Conservation (phyloP, 2,113 vertebrate species). For the Grus americana region DNA sequence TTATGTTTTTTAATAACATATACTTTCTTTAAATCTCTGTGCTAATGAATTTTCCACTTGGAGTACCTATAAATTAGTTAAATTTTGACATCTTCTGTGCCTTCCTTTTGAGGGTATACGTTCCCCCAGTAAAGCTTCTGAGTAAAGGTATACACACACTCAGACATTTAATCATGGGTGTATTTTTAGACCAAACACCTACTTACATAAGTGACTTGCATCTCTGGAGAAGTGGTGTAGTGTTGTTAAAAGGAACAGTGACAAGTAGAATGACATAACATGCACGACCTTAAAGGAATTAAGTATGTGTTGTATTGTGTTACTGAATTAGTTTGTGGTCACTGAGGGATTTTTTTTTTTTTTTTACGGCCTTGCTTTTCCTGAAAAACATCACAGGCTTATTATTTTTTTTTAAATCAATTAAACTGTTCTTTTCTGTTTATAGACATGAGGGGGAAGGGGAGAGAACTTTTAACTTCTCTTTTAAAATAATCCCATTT, state of each 20-base stretch:
- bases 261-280: not conserved
- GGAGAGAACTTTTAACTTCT: not conserved
- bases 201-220: not conserved
- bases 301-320: not conserved
- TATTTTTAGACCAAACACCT: constrained; percentile 16
- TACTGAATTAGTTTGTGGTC: not conserved
- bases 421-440: not conserved
- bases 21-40: not conserved
- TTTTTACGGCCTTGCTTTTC: not conserved
- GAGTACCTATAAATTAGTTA: not conserved
- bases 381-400: not conserved
- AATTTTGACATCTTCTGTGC: not conserved
- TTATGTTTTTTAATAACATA: not conserved
- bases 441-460: not conserved
- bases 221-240: not conserved
- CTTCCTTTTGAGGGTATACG: not conserved
- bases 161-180: not conserved
- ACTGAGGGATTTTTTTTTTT: not conserved
- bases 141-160: not conserved
- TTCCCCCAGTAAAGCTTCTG: not conserved
- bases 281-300: not conserved
- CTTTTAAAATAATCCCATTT: not conserved
- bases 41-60: not conserved
- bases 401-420: not conserved
- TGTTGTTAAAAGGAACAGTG: not conserved